These are phyloP conservation scores for Pollenia amentaria DNA, from an alignment of 2,888 invertebrate species.

Conservation along the genomic window DNA sequence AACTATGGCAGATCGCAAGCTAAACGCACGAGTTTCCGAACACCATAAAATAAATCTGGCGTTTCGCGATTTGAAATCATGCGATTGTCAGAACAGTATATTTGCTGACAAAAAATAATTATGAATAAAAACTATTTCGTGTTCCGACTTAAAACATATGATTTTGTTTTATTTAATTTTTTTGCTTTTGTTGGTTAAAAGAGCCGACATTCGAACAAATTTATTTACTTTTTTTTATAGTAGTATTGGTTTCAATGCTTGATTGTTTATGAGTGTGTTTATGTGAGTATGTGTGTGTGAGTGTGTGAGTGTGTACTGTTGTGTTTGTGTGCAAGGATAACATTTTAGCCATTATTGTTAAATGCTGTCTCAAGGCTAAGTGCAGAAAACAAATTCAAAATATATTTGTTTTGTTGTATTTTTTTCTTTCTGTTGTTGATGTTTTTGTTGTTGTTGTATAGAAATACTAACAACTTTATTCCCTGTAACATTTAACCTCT, in stretches of 20 bases:
- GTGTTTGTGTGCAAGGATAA: constrained; percentile 9
- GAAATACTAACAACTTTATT: constrained; percentile 41
- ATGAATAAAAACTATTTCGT: too few relatives aligned
- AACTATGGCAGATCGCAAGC: too few relatives aligned
- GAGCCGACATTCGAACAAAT: neutral
- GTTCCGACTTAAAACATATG: neutral
- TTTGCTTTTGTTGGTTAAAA: neutral
- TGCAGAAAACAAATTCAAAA: constrained; percentile 49
- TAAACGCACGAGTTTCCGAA: too few relatives aligned
- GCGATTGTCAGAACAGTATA: too few relatives aligned
- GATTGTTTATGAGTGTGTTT: neutral
- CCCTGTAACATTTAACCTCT: constrained; percentile 72
- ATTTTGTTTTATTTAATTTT: neutral
- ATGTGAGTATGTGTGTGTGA: neutral
- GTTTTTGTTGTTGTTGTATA: constrained; percentile 23
- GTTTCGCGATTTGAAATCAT: too few relatives aligned
- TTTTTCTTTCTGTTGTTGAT: neutral
- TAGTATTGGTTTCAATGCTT: constrained; percentile 20
- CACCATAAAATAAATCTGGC: too few relatives aligned
- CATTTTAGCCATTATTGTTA: constrained; percentile 45
- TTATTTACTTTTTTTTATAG: neutral
- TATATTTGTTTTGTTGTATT: neutral
- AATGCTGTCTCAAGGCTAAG: constrained; percentile 70
- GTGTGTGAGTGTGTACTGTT: neutral
- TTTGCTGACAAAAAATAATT: too few relatives aligned